Conservation (phyloP, 92 coral and sea anemone species). For the Umimayanthus kanabou region DNA sequence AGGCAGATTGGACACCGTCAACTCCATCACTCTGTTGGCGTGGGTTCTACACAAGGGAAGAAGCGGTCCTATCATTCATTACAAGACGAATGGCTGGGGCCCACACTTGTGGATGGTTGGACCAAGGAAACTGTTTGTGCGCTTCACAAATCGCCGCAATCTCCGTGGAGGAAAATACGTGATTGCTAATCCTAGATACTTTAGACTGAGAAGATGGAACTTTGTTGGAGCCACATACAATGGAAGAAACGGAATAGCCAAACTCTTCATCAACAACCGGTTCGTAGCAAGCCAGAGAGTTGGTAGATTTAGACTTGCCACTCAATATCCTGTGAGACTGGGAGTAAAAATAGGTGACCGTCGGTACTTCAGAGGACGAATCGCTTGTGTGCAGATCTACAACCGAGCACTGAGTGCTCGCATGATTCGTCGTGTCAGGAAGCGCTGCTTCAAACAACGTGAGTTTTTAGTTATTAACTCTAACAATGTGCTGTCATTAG, state of each 20-base stretch:
- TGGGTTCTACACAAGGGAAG: conserved; percentile 69
- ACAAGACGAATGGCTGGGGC: too few relatives aligned
- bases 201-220: conserved; percentile 11
- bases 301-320: too few relatives aligned
- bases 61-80: too few relatives aligned
- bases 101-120: too few relatives aligned
- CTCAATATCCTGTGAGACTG: too few relatives aligned
- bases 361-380: neutral
- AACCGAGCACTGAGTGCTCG: neutral
- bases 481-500: too few relatives aligned
- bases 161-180: neutral
- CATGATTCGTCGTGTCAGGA: neutral
- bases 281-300: too few relatives aligned
- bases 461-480: neutral
- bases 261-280: too few relatives aligned
- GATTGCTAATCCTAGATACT: neutral
- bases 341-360: too few relatives aligned
- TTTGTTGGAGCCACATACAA: neutral
- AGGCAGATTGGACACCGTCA: neutral
- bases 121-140: too few relatives aligned
- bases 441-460: neutral
- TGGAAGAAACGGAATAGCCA: too few relatives aligned
- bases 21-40: conserved; percentile 74
- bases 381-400: conserved; percentile 23
- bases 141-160: too few relatives aligned